Percentiles rank a stretch among this genome's conserved stretches.
phyloP scores from a whole-genome alignment of 2,113 vertebrate genomes.

The Parotia lawesii region DNA sequence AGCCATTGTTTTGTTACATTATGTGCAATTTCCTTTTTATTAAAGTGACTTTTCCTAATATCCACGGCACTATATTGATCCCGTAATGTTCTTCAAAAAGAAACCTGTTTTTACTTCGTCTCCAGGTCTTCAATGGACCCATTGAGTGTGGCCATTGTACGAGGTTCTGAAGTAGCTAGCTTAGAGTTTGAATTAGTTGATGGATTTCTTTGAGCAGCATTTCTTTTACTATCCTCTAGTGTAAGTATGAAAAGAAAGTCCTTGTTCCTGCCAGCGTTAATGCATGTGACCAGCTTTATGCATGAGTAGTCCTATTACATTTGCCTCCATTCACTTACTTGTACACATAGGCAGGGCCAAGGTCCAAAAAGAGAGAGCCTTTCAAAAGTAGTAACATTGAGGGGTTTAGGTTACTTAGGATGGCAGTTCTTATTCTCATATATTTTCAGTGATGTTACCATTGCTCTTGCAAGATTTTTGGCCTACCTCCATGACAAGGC shows the following conservation, averaged over 20 bases:
- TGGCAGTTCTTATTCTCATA: background rate
- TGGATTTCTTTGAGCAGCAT: slow-evolving; percentile 46
- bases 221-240: slow-evolving; percentile 54
- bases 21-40: slow-evolving; percentile 56
- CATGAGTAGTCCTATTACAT: slow-evolving; percentile 55
- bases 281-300: slow-evolving; percentile 62
- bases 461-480: slow-evolving; percentile 1
- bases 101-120: slow-evolving; percentile 49
- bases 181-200: slow-evolving; percentile 56
- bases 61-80: slow-evolving; percentile 31
- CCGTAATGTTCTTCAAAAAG: slow-evolving; percentile 32
- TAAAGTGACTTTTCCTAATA: slow-evolving; percentile 44
- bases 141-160: slow-evolving; percentile 49
- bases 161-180: slow-evolving; percentile 42
- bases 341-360: slow-evolving; percentile 39
- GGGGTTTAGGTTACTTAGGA: slow-evolving; percentile 8
- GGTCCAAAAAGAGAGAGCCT: slow-evolving; percentile 45
- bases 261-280: slow-evolving; percentile 54
- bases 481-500: background rate
- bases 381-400: slow-evolving; percentile 27
- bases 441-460: background rate
- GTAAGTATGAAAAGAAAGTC: slow-evolving; percentile 56
- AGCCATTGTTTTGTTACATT: slow-evolving; percentile 57
- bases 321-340: slow-evolving; percentile 50
- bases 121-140: slow-evolving; percentile 38